Evolutionary conservation across 53 echinoderm and acorn worm species (phyloP).

Genomic region (Stichopus horrens): DNA sequence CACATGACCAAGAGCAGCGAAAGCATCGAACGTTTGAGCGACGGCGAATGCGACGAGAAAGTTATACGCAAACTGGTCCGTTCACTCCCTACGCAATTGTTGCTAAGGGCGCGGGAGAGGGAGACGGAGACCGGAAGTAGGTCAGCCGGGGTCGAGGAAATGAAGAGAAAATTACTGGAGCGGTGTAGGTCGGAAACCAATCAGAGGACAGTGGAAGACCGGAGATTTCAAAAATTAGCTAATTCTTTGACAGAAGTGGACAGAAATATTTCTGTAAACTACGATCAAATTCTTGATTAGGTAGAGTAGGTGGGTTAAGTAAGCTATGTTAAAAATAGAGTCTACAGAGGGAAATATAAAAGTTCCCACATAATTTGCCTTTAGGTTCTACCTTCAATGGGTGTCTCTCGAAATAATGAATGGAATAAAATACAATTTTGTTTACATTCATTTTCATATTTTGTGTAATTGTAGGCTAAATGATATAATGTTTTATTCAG

Average conservation of each 20-base stretch:
- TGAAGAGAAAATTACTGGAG: constrained; percentile 59
- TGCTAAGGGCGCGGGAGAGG: constrained; percentile 65
- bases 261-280: background rate
- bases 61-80: constrained; percentile 68
- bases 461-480: too few relatives aligned
- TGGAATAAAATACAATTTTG: too few relatives aligned
- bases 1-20: background rate
- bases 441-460: too few relatives aligned
- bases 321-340: too few relatives aligned
- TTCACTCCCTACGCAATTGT: constrained; percentile 70
- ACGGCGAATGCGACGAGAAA: constrained; percentile 51
- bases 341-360: too few relatives aligned
- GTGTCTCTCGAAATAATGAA: too few relatives aligned
- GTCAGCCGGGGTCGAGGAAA: constrained; percentile 37
- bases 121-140: constrained; percentile 72
- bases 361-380: too few relatives aligned
- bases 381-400: too few relatives aligned
- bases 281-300: background rate
- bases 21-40: background rate
- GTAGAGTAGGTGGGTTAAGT: too few relatives aligned
- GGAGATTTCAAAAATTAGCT: constrained; percentile 64
- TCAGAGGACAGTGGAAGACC: constrained; percentile 60
- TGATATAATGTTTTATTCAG: too few relatives aligned
- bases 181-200: constrained; percentile 47
- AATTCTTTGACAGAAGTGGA: constrained; percentile 48